These are phyloP conservation scores for Otis tarda DNA, from an alignment of 2,113 vertebrate species.

Conservation along the genomic window DNA sequence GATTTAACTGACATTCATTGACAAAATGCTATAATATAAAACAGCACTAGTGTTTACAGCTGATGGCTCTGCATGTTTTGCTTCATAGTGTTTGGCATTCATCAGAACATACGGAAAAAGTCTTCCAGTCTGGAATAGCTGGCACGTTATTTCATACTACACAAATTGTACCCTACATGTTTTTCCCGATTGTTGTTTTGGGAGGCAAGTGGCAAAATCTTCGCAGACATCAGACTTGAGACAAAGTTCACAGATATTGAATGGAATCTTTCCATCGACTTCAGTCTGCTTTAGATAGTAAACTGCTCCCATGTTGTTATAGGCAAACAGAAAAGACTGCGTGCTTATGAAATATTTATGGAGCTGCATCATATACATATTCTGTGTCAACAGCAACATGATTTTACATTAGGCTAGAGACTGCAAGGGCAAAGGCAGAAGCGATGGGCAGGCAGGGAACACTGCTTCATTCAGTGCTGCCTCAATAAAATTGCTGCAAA, in stretches of 20 bases:
- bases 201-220: neutral
- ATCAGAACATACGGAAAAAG: conserved; percentile 32
- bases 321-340: neutral
- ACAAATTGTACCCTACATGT: neutral
- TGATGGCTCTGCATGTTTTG: conserved; percentile 6
- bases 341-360: conserved; percentile 36
- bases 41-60: conserved; percentile 5
- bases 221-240: neutral
- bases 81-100: conserved; percentile 9
- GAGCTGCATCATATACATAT: neutral
- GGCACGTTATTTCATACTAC: neutral
- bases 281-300: neutral
- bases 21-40: conserved; percentile 44
- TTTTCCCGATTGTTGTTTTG: neutral
- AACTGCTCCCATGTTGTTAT: neutral
- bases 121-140: conserved; percentile 28
- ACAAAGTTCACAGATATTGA: neutral
- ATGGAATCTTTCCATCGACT: neutral
- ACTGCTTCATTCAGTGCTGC: neutral
- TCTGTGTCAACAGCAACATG: conserved; percentile 15
- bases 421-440: neutral
- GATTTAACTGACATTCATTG: conserved; percentile 59
- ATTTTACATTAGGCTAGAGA: conserved; percentile 33
- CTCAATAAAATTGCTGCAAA: neutral
- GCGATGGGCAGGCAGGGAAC: neutral